Conservation (phyloP, 2,113 vertebrate species). For the Arenaria interpres region DNA sequence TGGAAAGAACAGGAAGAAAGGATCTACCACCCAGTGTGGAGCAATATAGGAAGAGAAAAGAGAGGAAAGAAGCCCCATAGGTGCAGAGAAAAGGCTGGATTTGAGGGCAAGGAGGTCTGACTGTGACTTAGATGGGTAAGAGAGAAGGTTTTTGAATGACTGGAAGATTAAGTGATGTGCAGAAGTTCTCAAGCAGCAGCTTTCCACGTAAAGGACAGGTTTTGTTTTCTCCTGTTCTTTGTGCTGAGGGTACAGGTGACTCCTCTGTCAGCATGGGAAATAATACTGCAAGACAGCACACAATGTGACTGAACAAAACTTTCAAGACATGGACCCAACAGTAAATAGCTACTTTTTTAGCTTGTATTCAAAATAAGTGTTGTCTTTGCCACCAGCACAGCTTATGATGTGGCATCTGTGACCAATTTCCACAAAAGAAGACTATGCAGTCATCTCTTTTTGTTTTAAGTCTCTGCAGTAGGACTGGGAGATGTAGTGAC, state of each 20-base stretch:
- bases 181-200: not conserved
- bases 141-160: not conserved
- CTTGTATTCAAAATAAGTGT: not conserved
- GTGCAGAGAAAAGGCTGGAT: not conserved
- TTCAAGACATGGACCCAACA: not conserved
- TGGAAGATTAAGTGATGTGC: not conserved
- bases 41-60: not conserved
- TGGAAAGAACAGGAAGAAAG: not conserved
- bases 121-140: not conserved
- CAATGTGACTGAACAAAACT: not conserved
- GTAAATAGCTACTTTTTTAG: not conserved
- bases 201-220: not conserved
- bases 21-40: not conserved
- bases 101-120: not conserved
- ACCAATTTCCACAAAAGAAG: not conserved
- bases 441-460: not conserved
- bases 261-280: not conserved
- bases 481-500: not conserved
- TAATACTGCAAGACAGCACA: not conserved
- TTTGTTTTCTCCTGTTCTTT: conserved; percentile 5
- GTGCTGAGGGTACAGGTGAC: not conserved
- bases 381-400: not conserved
- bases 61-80: not conserved
- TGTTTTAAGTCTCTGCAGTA: conserved; percentile 14
- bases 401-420: not conserved